Base-by-base conservation (phyloP, 2,797 vertebrate species). In the Hyperoplus immaculatus region DNA sequence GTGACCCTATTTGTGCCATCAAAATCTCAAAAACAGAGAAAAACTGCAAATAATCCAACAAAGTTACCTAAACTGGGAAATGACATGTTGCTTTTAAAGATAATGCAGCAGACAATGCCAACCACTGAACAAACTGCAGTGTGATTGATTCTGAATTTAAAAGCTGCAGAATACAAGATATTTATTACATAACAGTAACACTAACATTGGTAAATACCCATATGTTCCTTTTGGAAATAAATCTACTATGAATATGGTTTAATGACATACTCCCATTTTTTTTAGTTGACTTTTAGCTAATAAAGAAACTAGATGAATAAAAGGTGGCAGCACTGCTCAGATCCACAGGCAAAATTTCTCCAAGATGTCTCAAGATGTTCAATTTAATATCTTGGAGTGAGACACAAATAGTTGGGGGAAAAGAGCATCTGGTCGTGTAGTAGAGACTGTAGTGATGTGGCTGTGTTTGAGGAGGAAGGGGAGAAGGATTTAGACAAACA, bases 1-100 rank as follows among this genome's bases (percentile, higher is more conserved):
- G 3, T 55, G 41, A 80, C 70, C 70, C 50, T 6, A 58, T 77
- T 78, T 87, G 82, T 89, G 77, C 80, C 80, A 69, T 76, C 4
- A 59, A 56, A 54, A 69, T 10, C 36, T 57, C 5, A 47, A 51
- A 75, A n/a, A 41, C 11, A 39, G 8, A 54, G 18, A 45, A 82
- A 77, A 72, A 88, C 76, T 80, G 86, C 81, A 62, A 51, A 18
- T 38, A 50, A 63, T 29, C 4, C 14, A 43, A 77, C 15, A 50
- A 16, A 43, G 29, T 60, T 46, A 21, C 39, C 39, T 6, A 21
- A 55, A 64, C 59, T 14, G 21, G 51, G 39, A 72, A 77, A 69
- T 21, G 4, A 57, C 6, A 46, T 83, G 54, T 54, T 59, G 69
- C 54, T 14, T 15, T 61, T 54, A 39, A 69, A 61, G 36, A 54